Evolutionary conservation across 2,888 invertebrate genomes (phyloP), one percentile per base, ranked within the genome.

Genomic region (Callyntrura sp.): DNA sequence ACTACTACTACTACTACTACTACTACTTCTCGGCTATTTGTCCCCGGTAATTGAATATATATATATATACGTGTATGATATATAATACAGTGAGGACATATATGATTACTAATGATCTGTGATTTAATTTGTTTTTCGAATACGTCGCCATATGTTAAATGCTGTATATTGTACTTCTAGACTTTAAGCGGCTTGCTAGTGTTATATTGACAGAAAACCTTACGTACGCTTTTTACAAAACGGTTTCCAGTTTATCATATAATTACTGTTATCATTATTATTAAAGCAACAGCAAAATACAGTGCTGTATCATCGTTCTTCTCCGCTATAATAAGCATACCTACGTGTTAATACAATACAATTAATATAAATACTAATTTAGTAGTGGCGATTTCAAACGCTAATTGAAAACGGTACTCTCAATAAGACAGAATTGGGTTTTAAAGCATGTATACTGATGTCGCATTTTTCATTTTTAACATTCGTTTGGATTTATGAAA

Each of bases 31-130:
- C 35, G 78, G n/a, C 78, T 23, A 25, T 23, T 86, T 68, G 68
- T 79, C 86, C 86, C 86, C 85, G 85, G 85, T 85, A 76, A 62
- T 70, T n/a, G n/a, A n/a, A 17, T 35, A 51, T 45, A 45, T 70
- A 45, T 45, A 20, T 20, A 76, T n/a, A n/a, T n/a, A n/a, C n/a
- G n/a, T n/a, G n/a, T 76, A 76, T 12, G 20, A 55, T 55, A 78
- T 55, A 76, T 55, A 78, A 25, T 23, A 68, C 23, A 62, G 86
- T 60, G 76, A 79, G 79, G 88, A 55, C 84, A 87, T 83, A 60
- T 79, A 90, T 85, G 91, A 91, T 90, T 91, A 90, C 87, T 91
- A 92, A 89, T 91, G 92, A 92, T 91, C 92, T 92, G 92, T 92
- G 92, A 92, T 92, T 92, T 91, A 90, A 90, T 91, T 89, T 90